Base-by-base conservation (phyloP, 2,113 vertebrate genomes). In the Paracanthobrama guichenoti region DNA sequence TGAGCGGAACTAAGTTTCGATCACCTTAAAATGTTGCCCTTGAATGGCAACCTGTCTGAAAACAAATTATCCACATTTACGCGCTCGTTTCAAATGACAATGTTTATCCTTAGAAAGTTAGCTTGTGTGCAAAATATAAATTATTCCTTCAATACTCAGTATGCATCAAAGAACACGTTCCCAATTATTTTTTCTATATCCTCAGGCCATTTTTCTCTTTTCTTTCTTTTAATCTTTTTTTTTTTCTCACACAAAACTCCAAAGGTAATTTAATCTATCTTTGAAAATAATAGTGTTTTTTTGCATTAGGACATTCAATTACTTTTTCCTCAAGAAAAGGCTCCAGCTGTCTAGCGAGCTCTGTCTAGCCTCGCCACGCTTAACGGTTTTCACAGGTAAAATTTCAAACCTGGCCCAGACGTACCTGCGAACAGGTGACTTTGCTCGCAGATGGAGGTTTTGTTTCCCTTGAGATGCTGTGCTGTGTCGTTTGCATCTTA, bases 401-500 rank as follows among this genome's bases (percentile, higher is more conserved):
- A 72, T 18, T 42, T 82, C 53, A 74, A 1, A 66, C 55, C 31
- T 89, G 73, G 86, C 89, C 91, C 90, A 90, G 92, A 91, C 90
- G 89, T 90, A 93, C 92, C 91, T 93, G 93, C 92, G 90, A 92
- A 91, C 91, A 93, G 92, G 92, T 92, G 91, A 93, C 93, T 88
- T 91, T 44, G 48, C 92, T 93, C 92, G 92, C 93, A 95, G 93
- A 94, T 94, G 93, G 92, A 93, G 86, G 91, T 91, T 87, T 87
- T 87, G 88, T 79, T 84, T 92, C 94, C 92, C 92, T 66, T 39
- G 92, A 92, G 94, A 93, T 84, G 90, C 91, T 89, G 90, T 89
- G 86, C 91, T 93, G 91, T 91, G 93, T 94, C 91, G 91, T 94
- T 94, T 94, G 93, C 93, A 93, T 94, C 93, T 93, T 92, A 89